Evolutionary conservation across 2,797 vertebrate genomes (phyloP), one percentile per base, ranked within the genome.

Genomic region (Cynopterus sphinx): DNA sequence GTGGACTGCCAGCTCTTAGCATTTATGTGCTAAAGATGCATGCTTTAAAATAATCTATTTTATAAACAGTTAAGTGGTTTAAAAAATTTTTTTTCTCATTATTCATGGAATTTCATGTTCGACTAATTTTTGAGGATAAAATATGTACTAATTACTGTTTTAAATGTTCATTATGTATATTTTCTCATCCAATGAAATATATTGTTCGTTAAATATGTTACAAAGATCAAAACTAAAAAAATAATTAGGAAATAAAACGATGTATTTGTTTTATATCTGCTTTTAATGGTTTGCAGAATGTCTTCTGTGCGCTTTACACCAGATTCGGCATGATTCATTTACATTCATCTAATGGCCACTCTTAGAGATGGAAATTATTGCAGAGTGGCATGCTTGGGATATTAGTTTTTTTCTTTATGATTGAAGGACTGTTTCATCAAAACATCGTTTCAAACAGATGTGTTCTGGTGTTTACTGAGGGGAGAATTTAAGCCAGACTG

Each of bases 391-490:
- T 68, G 41, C 33, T n/a, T 67, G 13, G 68, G 90, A 31, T 39
- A 19, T 39, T 55, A 74, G 79, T 81, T 57, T 91, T 97, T 87
- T 90, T 71, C 87, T 91, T 91, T 96, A 75, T 89, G 85, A 91
- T 75, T 41, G 88, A 97, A 41, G 61, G 89, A 81, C 71, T 91
- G 61, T 93, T 96, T 96, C 89, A 92, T 88, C 92, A 79, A 95
- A 96, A 95, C 65, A 71, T 55, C 67, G 77, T 75, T 90, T 94
- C 89, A 92, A 88, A 94, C 91, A 97, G 90, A 96, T 96, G 95
- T 92, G 85, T 57, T 49, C 87, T 92, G 53, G 71, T 94, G 81
- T 96, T 96, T 94, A 89, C 65, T 57, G 74, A 97, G 88, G 61
- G 49, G 65, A 91, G 84, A 90, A 83, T 65, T 83, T 81, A 88